Base-by-base conservation (phyloP, 2,888 invertebrate species). In the Orchesellides sinensis region DNA sequence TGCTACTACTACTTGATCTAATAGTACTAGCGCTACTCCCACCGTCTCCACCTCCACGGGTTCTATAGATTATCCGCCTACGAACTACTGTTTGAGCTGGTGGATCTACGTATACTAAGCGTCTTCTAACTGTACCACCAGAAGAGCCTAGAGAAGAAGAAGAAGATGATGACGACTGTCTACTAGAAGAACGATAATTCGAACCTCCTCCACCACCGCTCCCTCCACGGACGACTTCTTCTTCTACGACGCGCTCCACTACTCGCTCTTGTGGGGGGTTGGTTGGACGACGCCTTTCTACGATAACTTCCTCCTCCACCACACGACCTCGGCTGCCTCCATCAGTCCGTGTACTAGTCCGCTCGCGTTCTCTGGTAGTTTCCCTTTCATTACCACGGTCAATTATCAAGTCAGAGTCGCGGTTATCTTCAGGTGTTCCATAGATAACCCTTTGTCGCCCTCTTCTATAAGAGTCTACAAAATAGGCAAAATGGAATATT, bases 51-150 rank as follows among this genome's bases (percentile, higher is more conserved):
- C 45, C 63, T 19, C 45, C 40, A 29, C 77, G 77, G 2, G 68
- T 45, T 68, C 77, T 68, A 47, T 45, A 45, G 32, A 77, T 77
- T 6, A 77, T 77, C 14, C 77, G 56, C 23, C 77, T 68, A 68
- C 77, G 77, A 56, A 77, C 77, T 59, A 77, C 77, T 14, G 77
- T 77, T 59, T 32, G 29, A 17, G 77, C 77, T 45, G 77, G 77
- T 10, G 77, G 77, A 45, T 77, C 77, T 68, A 77, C 77, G 35
- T 68, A 77, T 8, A 77, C 77, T 19, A 77, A 29, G n/a, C 77
- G 77, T 27, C 68, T 54, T 68, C 68, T 56, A 56, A 59, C 23
- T 2, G 29, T n/a, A 29, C 23, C 21, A 54, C 23, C 61, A 14
- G 17, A 17, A 8, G 52, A 49, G 4, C n/a, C 49, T n/a, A n/a